Percentiles rank a stretch among this genome's conserved stretches.
These are phyloP conservation scores for Acinonyx jubatus DNA, from an alignment of 2,113 vertebrate genomes.

Conservation along the genomic window DNA sequence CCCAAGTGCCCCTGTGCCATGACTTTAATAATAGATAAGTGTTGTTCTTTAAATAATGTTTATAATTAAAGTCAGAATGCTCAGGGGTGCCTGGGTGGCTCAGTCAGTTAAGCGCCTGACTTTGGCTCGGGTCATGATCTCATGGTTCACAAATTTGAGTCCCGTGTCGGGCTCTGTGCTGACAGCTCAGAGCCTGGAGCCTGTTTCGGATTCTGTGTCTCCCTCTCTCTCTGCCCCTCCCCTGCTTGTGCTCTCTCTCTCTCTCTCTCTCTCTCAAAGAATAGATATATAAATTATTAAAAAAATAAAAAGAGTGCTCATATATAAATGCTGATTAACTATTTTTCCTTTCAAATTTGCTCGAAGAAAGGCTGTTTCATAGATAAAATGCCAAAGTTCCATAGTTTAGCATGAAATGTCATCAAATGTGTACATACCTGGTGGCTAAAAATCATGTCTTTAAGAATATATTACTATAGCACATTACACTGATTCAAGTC, in stretches of 20 bases:
- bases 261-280: too few relatives aligned
- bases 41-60: neutral
- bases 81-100: neutral
- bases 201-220: too few relatives aligned
- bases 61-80: slow-evolving; percentile 3
- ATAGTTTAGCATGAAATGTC: neutral
- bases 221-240: too few relatives aligned
- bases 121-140: too few relatives aligned
- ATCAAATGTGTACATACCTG: neutral
- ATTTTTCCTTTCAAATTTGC: neutral
- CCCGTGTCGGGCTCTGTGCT: too few relatives aligned
- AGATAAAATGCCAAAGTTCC: neutral
- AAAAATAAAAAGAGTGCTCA: neutral
- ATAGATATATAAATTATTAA: too few relatives aligned
- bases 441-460: neutral
- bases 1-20: neutral
- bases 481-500: neutral
- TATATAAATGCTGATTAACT: neutral
- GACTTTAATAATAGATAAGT: neutral
- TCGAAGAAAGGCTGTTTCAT: neutral
- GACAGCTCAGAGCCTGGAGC: too few relatives aligned
- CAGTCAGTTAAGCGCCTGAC: too few relatives aligned
- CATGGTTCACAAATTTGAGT: too few relatives aligned
- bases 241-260: too few relatives aligned
- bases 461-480: neutral